Base-by-base conservation (phyloP, 2,797 vertebrate genomes). In the Gymnopithys bicolor region DNA sequence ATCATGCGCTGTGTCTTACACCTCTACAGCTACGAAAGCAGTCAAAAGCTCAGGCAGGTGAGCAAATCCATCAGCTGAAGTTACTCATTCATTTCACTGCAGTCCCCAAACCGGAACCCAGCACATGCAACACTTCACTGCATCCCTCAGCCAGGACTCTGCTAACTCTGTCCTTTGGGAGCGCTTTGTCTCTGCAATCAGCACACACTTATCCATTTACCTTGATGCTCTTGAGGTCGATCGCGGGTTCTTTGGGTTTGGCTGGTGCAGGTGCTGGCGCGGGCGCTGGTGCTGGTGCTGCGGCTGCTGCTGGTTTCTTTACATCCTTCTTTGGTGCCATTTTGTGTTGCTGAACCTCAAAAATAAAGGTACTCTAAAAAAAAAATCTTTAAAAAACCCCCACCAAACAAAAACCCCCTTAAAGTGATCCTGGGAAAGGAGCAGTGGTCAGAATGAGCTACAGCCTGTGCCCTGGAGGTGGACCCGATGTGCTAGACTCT, bases 241-340 rank as follows among this genome's bases (percentile, higher is more conserved):
- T 97, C 75, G 97, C 89, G 3, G 97, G 97, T 76, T 98, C 97
- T 94, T 98, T 98, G 91, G 98, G 98, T 94, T 98, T 98, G 46
- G 91, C 91, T 48, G 98, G 97, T 17, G 96, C 98, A 0, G 98
- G 97, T 11, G 98, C 97, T 2, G 98, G 97, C 0, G 97, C 97
- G 0, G 97, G 90, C 3, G 91, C 91, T 0, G 98, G 96, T 0
- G 97, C 97, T 0, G 97, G 68, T 2, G 92, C 89, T 13, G 89
- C 18, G 0, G 98, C 94, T 33, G 98, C 97, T 0, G 98, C 98
- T 3, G 98, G 94, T 74, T 98, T 98, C 98, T 98, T 98, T 94
- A 97, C 98, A 0, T 98, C 98, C 94, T 98, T 98, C 98, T 98
- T 98, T 97, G 98, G 98, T 98, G 98, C 98, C 98, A 98, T 98